Evolutionary conservation across 2,797 vertebrate genomes (phyloP).

Genomic region (Taeniopygia guttata): DNA sequence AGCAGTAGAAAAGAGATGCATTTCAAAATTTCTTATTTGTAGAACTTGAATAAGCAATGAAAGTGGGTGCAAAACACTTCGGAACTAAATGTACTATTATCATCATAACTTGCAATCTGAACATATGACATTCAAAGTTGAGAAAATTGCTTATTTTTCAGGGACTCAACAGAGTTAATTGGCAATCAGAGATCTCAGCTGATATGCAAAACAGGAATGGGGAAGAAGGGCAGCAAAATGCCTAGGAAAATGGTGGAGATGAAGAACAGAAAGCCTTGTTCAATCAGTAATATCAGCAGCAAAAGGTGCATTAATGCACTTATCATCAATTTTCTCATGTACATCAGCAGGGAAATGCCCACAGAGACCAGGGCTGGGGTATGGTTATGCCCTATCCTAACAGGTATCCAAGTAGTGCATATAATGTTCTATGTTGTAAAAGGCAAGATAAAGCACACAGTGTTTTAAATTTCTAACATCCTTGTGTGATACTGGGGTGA

Average conservation of each 20-base stretch:
- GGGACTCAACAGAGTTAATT: neutral
- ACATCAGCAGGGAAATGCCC: neutral
- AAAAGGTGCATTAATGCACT: neutral
- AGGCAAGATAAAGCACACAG: neutral
- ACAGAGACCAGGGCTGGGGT: neutral
- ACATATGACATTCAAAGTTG: conserved; percentile 32
- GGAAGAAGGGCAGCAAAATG: neutral
- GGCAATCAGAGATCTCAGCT: conserved; percentile 2
- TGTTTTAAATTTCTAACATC: neutral
- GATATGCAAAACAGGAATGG: neutral
- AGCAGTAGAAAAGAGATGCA: conserved; percentile 22
- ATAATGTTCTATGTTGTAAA: neutral
- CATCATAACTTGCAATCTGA: conserved; percentile 38
- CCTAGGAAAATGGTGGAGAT: neutral
- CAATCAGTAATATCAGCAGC: neutral
- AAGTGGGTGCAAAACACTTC: conserved; percentile 46
- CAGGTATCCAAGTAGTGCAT: neutral
- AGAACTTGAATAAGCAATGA: conserved; percentile 46
- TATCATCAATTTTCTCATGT: neutral
- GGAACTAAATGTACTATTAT: conserved; percentile 36
- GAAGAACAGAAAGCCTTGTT: neutral
- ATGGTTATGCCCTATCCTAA: neutral
- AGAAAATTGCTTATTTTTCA: conserved; percentile 40
- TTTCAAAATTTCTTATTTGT: conserved; percentile 54
- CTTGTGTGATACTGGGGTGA: neutral